phyloP scores from a whole-genome alignment of 2,113 vertebrate species.

The Prochilodus magdalenae region DNA sequence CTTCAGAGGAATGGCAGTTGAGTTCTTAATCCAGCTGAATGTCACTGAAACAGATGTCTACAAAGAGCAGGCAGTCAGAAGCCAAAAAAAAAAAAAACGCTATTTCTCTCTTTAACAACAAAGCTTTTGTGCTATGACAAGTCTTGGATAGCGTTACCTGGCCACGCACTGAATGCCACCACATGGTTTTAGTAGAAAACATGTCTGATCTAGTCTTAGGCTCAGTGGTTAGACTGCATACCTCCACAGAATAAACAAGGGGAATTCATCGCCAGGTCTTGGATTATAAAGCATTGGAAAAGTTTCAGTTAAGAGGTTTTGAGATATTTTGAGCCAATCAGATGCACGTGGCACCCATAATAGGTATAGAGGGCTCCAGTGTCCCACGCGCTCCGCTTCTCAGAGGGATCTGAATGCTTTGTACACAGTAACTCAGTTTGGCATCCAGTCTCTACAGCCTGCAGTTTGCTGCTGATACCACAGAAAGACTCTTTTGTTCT shows the following conservation, averaged over 20 bases:
- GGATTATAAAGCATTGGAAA: slow-evolving; percentile 11
- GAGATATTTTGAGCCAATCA: slow-evolving; percentile 13
- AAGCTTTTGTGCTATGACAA: slow-evolving; percentile 23
- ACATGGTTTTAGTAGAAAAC: slow-evolving; percentile 6
- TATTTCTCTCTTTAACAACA: slow-evolving; percentile 4
- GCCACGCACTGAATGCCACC: slow-evolving; percentile 20
- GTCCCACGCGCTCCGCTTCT: slow-evolving; percentile 12
- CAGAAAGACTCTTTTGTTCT: slow-evolving; percentile 52
- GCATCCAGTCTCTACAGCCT: slow-evolving; percentile 28
- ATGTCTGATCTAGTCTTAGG: slow-evolving; percentile 33
- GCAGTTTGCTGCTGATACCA: slow-evolving; percentile 23
- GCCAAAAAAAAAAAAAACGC: not conserved
- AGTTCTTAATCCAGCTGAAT: not conserved
- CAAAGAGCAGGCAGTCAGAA: not conserved
- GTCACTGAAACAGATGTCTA: not conserved
- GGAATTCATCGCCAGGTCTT: slow-evolving; percentile 5
- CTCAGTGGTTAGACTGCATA: slow-evolving; percentile 9
- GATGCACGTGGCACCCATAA: slow-evolving; percentile 23
- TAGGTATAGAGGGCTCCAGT: slow-evolving; percentile 18
- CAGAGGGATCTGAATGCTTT: slow-evolving; percentile 25
- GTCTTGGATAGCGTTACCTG: slow-evolving; percentile 7
- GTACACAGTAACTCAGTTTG: slow-evolving; percentile 40
- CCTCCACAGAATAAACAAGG: slow-evolving; percentile 7
- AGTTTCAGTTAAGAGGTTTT: slow-evolving; percentile 30
- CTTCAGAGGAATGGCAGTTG: not conserved